phyloP scores from a whole-genome alignment of 2,888 invertebrate species.

The Orthosia gracilis region DNA sequence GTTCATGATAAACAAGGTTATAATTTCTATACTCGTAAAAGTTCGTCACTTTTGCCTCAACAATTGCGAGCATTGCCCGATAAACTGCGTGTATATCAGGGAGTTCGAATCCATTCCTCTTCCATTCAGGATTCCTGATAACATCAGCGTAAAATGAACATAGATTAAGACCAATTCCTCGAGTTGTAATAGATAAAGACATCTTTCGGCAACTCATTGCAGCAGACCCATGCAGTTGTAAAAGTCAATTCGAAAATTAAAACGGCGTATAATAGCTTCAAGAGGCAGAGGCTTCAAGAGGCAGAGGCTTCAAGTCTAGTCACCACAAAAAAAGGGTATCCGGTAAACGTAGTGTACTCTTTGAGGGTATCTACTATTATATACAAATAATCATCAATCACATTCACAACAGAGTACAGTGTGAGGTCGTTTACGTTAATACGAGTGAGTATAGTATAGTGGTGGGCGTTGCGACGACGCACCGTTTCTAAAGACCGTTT shows the following conservation, averaged over 20 bases:
- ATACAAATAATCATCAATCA: too few relatives aligned
- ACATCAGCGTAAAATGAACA: conserved; percentile 21
- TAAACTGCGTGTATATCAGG: conserved; percentile 27
- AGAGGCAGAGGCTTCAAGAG: too few relatives aligned
- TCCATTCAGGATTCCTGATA: too few relatives aligned
- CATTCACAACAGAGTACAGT: too few relatives aligned
- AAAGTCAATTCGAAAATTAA: neutral
- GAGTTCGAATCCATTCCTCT: neutral
- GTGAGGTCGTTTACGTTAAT: too few relatives aligned
- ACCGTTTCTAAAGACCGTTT: too few relatives aligned
- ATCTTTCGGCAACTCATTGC: neutral
- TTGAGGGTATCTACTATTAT: too few relatives aligned
- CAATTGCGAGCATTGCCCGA: conserved; percentile 26
- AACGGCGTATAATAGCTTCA: neutral
- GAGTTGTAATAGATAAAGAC: conserved; percentile 25
- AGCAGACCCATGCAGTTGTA: neutral
- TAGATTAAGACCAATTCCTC: conserved; percentile 29
- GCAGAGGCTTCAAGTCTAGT: too few relatives aligned
- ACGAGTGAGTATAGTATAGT: too few relatives aligned
- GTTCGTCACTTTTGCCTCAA: neutral
- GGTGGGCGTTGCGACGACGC: too few relatives aligned
- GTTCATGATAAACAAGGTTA: neutral
- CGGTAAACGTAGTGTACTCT: too few relatives aligned
- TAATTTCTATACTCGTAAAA: neutral
- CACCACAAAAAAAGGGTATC: too few relatives aligned